A percentile compares a stretch with the other conserved stretches of the same genome.
Conservation (phyloP, 2,113 vertebrate genomes). For the Pionites leucogaster region DNA sequence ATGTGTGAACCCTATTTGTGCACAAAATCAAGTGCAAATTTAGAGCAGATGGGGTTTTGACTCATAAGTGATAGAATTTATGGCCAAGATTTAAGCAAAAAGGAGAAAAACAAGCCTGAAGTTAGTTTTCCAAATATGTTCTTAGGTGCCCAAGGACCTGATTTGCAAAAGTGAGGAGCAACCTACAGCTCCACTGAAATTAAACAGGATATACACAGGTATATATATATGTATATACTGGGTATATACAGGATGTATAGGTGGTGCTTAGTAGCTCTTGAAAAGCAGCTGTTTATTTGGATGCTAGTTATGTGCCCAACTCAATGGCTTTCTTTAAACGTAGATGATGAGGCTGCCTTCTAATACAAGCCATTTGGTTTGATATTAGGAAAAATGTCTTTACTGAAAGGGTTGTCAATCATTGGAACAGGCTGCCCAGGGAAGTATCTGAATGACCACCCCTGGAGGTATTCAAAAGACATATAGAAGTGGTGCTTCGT, state of each 20-base stretch:
- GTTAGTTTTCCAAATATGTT: neutral
- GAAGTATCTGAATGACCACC: neutral
- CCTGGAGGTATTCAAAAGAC: neutral
- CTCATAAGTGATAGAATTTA: conserved; percentile 44
- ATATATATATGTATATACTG: neutral
- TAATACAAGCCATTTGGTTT: neutral
- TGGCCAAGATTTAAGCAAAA: conserved; percentile 7
- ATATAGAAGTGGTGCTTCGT: neutral
- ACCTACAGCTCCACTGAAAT: neutral
- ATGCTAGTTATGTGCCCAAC: neutral
- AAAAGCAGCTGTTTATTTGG: neutral
- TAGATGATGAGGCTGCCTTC: neutral
- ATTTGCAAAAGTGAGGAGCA: neutral
- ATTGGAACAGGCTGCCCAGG: neutral
- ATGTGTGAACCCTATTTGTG: conserved; percentile 59
- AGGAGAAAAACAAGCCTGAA: rapidly evolving
- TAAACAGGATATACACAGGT: neutral
- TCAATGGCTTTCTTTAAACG: neutral
- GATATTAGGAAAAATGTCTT: neutral
- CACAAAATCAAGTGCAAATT: conserved; percentile 63
- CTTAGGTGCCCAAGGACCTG: neutral
- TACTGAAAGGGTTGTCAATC: neutral
- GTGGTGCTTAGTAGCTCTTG: neutral
- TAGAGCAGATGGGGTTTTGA: conserved; percentile 60
- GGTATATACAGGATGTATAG: neutral